phyloP scores from a whole-genome alignment of 1,140 invertebrate species.

The Megathymus violae region DNA sequence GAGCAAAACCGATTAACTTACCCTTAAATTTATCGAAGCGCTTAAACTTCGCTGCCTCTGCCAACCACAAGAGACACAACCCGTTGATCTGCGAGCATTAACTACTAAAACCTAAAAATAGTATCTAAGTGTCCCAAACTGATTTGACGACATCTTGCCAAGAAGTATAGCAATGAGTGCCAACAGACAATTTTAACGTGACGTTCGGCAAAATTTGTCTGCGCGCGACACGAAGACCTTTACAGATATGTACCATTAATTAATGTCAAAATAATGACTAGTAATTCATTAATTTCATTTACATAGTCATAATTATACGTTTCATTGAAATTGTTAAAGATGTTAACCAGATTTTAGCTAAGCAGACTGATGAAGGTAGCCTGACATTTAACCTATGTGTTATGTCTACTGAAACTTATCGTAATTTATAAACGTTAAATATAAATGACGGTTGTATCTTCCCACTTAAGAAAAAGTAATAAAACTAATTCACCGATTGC shows the following conservation, averaged over 20 bases:
- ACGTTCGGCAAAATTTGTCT: conserved; percentile 23
- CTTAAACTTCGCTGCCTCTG: too few species aligned
- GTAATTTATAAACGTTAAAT: background rate
- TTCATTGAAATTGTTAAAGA: conserved; percentile 28
- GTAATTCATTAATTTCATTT: conserved; percentile 27
- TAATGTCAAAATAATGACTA: conserved; percentile 28
- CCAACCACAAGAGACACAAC: too few species aligned
- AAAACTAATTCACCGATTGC: too few species aligned
- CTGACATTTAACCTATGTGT: conserved; percentile 1
- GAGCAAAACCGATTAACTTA: too few species aligned
- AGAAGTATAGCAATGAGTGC: background rate
- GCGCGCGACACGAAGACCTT: background rate
- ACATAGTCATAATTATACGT: conserved; percentile 30
- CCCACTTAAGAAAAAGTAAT: too few species aligned
- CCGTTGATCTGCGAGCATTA: too few species aligned
- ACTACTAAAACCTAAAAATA: background rate
- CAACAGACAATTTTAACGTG: conserved; percentile 2
- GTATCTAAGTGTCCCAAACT: background rate
- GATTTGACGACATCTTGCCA: conserved; percentile 6
- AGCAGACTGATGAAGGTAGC: background rate
- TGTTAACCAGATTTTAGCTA: conserved; percentile 23
- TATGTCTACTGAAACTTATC: background rate
- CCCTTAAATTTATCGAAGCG: too few species aligned
- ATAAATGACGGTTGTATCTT: too few species aligned
- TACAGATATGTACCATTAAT: conserved; percentile 18